phyloP scores from a whole-genome alignment of 1,140 invertebrate genomes.

The Microvelia longipes region DNA sequence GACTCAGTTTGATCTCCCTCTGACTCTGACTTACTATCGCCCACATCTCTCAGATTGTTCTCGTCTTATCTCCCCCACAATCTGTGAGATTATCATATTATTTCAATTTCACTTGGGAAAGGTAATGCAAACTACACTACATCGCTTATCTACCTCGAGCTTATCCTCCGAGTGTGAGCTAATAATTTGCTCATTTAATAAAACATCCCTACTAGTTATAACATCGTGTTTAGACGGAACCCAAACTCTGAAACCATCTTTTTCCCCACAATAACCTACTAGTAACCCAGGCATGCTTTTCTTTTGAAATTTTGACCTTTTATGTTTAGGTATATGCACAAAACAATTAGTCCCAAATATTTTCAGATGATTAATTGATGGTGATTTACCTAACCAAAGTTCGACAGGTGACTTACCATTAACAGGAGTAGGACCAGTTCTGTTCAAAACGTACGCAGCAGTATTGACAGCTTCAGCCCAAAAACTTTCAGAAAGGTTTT shows the following conservation, averaged over 20 bases:
- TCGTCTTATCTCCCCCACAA: not conserved
- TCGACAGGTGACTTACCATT: not conserved
- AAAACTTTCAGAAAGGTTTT: not conserved
- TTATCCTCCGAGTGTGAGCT: no score
- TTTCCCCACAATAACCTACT: not conserved
- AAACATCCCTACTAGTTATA: not conserved
- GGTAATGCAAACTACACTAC: no score
- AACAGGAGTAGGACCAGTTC: not conserved
- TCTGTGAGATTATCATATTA: not conserved
- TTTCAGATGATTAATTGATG: not conserved
- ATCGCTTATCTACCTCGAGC: no score
- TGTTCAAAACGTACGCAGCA: not conserved
- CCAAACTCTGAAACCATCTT: not conserved
- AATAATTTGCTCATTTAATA: no score
- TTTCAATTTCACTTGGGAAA: no score
- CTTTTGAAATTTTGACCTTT: not conserved
- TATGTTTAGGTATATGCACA: not conserved
- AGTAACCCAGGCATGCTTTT: not conserved
- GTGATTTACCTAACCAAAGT: not conserved
- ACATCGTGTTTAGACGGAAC: not conserved
- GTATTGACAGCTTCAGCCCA: constrained; percentile 1
- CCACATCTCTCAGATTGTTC: no score
- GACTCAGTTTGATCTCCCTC: no score
- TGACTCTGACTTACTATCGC: no score
- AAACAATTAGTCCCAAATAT: not conserved